Conservation (phyloP, 2,888 invertebrate genomes). For the Harpalus rufipes region DNA sequence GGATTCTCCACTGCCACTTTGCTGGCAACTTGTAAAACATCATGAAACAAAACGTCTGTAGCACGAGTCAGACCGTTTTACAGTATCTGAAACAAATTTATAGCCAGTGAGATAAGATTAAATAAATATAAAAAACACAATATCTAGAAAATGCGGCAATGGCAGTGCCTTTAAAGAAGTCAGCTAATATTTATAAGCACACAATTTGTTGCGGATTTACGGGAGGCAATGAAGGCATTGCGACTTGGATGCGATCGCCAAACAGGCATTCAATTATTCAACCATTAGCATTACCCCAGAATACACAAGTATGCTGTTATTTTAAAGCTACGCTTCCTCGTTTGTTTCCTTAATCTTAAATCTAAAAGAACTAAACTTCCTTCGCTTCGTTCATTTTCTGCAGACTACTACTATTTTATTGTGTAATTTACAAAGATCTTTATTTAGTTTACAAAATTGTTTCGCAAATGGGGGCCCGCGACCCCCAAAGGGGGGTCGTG, state of each 20-base stretch:
- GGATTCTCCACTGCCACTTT: conserved; percentile 21
- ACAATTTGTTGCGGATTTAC: conserved; percentile 38
- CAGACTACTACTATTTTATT: background rate
- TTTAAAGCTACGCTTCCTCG: conserved; percentile 33
- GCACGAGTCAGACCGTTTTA: conserved; percentile 27
- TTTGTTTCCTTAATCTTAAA: conserved; percentile 53
- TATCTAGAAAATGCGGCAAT: conserved; percentile 50
- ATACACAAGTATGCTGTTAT: conserved; percentile 41
- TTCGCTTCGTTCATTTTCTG: background rate
- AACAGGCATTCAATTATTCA: conserved; percentile 41
- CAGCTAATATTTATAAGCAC: conserved; percentile 59
- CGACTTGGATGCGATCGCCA: background rate
- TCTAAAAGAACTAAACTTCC: conserved; percentile 25
- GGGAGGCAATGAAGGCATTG: background rate
- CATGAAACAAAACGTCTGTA: conserved; percentile 56
- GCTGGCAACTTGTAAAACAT: conserved; percentile 42
- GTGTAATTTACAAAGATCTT: too few species aligned
- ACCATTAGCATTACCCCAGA: conserved; percentile 38
- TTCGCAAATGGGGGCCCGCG: too few species aligned
- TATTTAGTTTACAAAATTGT: too few species aligned
- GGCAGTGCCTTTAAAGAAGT: conserved; percentile 44
- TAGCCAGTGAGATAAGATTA: conserved; percentile 53
- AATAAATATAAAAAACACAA: conserved; percentile 52
- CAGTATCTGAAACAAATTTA: conserved; percentile 57
- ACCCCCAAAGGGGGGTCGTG: too few species aligned